Conservation (phyloP, 2,888 invertebrate species). For the Holacanthella duospinosa region DNA sequence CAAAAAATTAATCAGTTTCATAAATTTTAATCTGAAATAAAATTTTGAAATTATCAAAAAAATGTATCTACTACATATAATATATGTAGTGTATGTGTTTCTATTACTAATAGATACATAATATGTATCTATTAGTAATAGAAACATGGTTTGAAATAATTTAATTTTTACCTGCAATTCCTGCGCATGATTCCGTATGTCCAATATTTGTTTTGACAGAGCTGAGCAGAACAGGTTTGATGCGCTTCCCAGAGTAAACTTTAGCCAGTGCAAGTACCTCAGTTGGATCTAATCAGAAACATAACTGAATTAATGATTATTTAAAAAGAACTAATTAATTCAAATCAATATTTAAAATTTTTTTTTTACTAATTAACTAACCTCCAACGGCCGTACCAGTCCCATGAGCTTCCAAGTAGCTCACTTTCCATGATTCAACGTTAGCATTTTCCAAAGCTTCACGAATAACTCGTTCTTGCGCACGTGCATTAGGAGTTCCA, state of each 20-base stretch:
- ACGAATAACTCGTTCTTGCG: conserved; percentile 11
- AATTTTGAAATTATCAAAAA: too few species aligned
- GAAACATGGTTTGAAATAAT: too few species aligned
- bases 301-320: background rate
- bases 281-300: conserved; percentile 7
- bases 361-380: background rate
- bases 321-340: background rate
- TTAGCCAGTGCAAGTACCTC: conserved; percentile 1
- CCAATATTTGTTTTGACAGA: conserved; percentile 13
- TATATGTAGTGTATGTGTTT: too few species aligned
- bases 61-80: too few species aligned
- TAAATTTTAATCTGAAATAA: too few species aligned
- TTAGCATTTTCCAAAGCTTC: conserved; percentile 10
- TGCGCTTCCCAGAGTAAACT: background rate
- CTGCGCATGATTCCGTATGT: conserved; percentile 11
- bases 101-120: too few species aligned
- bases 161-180: conserved; percentile 11
- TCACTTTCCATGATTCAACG: conserved; percentile 7
- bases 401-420: conserved; percentile 19
- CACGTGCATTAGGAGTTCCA: conserved; percentile 12
- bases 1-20: too few species aligned
- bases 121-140: too few species aligned
- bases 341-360: too few species aligned
- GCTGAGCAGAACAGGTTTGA: background rate
- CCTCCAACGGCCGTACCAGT: conserved; percentile 13